Evolutionary conservation across 2,888 invertebrate species (phyloP), one percentile per base, ranked within the genome.

Genomic region (Chydorus sphaericus): DNA sequence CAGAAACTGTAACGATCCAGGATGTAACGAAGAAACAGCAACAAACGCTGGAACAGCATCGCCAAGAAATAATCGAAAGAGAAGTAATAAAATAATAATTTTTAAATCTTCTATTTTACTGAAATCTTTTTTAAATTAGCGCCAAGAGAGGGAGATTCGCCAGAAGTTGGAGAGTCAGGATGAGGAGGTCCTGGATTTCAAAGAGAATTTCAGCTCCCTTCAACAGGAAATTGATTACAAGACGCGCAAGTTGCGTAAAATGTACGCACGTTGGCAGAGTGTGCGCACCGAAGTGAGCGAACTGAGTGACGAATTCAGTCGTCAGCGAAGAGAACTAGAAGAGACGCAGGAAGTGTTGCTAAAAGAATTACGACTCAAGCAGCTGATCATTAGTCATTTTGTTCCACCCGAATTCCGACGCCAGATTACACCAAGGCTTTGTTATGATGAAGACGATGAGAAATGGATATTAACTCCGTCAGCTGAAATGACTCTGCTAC

Each of bases 201-300:
- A 86, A 57, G 89, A 86, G 66, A 94, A 92, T 0, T 96, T 89
- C 66, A 80, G 87, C 8, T 88, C 85, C 53, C 73, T 98, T 57
- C 92, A 94, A 67, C 94, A 94, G 68, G 96, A 97, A 72, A 93
- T 97, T 2, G 97, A 98, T 67, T 82, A 90, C 57, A 98, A 97
- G 71, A 88, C 93, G 26, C 87, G 85, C 65, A 91, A 94, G 70
- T 71, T 96, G 55, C 89, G 91, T 66, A 90, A 93, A 71, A 79
- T 96, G 66, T 84, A 89, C 66, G 77, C 82, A 16, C 92, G 92
- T 71, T 78, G 87, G 66, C 78, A 84, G 68, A 75, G 77, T 3
- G 71, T 81, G 1, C 79, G 85, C 63, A 82, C 83, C 65, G 91
- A 91, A 66, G 77, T 88, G 10, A 79, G 80, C 60, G 89, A 90